Evolutionary conservation across 1,140 invertebrate species (phyloP).

Genomic region (Brachionus manjavacas): DNA sequence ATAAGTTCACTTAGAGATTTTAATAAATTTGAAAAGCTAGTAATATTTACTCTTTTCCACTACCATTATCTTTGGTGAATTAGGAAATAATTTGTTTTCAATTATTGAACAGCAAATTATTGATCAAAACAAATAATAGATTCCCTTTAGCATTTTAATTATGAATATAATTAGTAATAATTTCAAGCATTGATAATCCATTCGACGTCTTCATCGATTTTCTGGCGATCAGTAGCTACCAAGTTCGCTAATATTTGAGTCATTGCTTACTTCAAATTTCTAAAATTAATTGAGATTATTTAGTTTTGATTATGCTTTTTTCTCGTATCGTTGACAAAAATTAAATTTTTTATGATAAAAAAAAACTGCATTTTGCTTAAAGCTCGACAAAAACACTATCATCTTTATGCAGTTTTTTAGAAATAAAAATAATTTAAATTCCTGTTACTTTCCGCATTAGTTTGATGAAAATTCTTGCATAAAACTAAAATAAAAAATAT

Average conservation of each 20-base stretch:
- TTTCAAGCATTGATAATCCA: neutral
- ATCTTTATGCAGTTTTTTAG: neutral
- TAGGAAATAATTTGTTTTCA: neutral
- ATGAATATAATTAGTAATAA: neutral
- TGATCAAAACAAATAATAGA: neutral
- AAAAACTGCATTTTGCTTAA: neutral
- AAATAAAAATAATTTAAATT: neutral
- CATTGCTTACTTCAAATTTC: neutral
- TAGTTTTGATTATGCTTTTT: neutral
- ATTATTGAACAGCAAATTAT: neutral
- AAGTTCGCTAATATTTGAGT: neutral
- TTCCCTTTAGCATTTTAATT: neutral
- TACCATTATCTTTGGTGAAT: neutral
- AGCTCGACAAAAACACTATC: neutral
- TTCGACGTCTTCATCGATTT: neutral
- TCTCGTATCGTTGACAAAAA: neutral
- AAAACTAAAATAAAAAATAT: neutral
- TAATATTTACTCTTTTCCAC: neutral
- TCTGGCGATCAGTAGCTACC: neutral
- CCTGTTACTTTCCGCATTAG: neutral
- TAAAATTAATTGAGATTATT: neutral
- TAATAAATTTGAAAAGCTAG: neutral
- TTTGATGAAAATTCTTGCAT: neutral
- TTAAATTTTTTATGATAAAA: conserved; percentile 3
- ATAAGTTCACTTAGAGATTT: neutral